These are phyloP conservation scores for Anthonomus grandis DNA, from an alignment of 1,140 invertebrate species.

Conservation along the genomic window DNA sequence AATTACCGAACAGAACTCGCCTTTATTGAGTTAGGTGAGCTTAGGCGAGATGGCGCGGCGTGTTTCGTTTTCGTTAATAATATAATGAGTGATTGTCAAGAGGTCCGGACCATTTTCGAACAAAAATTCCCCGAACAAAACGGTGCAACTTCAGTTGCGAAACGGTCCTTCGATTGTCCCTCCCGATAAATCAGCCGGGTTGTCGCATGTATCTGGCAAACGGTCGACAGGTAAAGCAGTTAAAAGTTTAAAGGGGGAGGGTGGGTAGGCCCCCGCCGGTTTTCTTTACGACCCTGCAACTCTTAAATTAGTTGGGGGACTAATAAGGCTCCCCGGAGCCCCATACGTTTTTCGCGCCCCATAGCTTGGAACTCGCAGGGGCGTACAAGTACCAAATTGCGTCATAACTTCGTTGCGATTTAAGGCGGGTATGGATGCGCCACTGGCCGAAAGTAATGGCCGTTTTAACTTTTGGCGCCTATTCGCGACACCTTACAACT, in stretches of 20 bases:
- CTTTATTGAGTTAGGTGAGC: no score
- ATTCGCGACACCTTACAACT: constrained; percentile 23
- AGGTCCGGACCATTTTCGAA: no score
- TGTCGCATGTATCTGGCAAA: constrained; percentile 24
- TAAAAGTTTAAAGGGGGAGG: constrained; percentile 30
- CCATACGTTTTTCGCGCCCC: no score
- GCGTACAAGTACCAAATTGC: neutral
- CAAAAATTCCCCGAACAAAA: no score
- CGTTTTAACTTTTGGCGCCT: constrained; percentile 35
- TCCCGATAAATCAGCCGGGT: constrained; percentile 9
- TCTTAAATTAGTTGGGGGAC: constrained; percentile 45
- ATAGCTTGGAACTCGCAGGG: no score
- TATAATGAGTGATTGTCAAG: no score
- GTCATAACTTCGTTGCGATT: neutral
- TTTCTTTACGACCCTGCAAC: constrained; percentile 42
- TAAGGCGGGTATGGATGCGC: neutral
- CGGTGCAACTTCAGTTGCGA: no score
- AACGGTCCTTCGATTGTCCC: no score
- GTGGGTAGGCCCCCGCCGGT: constrained; percentile 31
- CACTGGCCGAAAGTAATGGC: constrained; percentile 13
- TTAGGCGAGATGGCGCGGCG: no score
- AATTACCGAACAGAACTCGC: no score
- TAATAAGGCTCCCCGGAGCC: constrained; percentile 21
- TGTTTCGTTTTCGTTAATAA: no score
- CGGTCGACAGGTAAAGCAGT: constrained; percentile 27